Base-by-base conservation (phyloP, 92 coral and sea anemone species). In the Siderastrea radians region DNA sequence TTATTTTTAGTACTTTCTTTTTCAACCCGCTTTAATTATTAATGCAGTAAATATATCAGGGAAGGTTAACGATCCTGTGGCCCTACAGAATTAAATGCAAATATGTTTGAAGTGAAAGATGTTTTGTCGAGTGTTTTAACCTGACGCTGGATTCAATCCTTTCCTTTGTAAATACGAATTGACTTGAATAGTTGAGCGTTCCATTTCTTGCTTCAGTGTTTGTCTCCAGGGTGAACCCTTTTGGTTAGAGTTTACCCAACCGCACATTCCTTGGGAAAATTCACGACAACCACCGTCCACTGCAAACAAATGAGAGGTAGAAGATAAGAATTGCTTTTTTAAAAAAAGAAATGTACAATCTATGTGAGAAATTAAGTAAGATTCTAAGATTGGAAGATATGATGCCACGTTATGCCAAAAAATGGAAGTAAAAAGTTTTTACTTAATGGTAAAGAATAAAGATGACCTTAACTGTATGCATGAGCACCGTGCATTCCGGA, bases 211-310 rank as follows among this genome's bases (percentile, higher is more conserved):
- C 48, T 19, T 68, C 72, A 54, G 59, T 58, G 63, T 16, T 72
- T 16, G 64, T 45, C 17, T 74, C 82, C 82, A 73, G 3, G 52
- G 68, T 12, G 54, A 5, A 38, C 64, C 53, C 11, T 50, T 49
- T 47, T 2, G 61, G 59, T 14, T 69, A 1, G 82, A 58, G 26
- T 77, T 86, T 10, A 15, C 54, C 89, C 89, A 86, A 51, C 89
- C 89, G 46, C 89, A 86, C 8, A 86, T 19, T 61, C 80, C 89
- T 55, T 67, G 26, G n/a, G 47, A 9, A 57, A 78, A 78, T 49
- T 54, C 38, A n/a, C 68, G 47, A 68, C 89, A 86, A 26, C 59
- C 77, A n/a, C 11, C 51, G 67, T 38, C 55, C 45, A 68, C 83
- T 89, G 44, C 8, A 50, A 17, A 75, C 14, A 50, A 59, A 54